Conservation (phyloP, 2,888 invertebrate species). For the Griposia aprilina region DNA sequence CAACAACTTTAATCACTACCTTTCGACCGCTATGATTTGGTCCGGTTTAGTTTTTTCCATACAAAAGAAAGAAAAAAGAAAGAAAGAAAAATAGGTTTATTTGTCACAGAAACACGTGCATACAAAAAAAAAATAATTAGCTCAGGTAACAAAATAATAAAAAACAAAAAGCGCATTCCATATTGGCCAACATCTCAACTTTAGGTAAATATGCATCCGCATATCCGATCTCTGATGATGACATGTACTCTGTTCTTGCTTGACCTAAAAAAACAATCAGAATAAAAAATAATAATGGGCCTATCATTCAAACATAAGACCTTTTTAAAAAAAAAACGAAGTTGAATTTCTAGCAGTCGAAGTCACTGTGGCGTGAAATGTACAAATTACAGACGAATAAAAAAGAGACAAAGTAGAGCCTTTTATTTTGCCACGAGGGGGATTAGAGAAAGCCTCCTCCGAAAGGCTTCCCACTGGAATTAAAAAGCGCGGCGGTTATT, state of each 20-base stretch:
- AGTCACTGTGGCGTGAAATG: constrained; percentile 45
- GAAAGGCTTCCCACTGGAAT: constrained; percentile 11
- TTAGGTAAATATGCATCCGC: no score
- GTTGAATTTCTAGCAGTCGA: constrained; percentile 26
- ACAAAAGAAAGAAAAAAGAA: no score
- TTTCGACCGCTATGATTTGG: no score
- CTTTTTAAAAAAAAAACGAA: constrained; percentile 10
- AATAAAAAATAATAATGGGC: not conserved
- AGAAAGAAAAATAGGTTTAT: no score
- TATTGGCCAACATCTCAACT: no score
- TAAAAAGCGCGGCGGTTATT: not conserved
- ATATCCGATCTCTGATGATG: no score
- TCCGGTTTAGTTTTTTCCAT: no score
- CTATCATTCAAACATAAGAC: constrained; percentile 11
- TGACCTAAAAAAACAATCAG: not conserved
- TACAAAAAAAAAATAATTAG: no score
- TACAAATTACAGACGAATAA: constrained; percentile 66
- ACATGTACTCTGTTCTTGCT: not conserved
- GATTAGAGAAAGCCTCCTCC: constrained; percentile 66
- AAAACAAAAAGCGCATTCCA: no score
- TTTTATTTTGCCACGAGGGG: constrained; percentile 69
- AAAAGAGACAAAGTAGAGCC: constrained; percentile 59
- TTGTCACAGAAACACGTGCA: no score
- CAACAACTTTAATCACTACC: no score
- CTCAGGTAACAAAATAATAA: no score